phyloP scores from a whole-genome alignment of 2,113 vertebrate genomes.

The Nyctibius bracteatus region DNA sequence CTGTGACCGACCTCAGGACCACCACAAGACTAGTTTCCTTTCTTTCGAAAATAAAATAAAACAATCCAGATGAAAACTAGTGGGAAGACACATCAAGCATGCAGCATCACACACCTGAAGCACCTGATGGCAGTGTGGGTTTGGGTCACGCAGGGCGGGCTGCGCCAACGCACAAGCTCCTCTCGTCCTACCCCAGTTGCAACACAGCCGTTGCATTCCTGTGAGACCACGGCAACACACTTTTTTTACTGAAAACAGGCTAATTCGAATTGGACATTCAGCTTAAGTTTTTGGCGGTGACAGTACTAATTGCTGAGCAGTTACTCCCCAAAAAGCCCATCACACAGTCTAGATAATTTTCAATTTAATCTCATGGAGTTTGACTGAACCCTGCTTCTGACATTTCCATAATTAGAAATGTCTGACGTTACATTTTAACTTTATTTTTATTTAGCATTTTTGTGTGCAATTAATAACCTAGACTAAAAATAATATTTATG shows the following conservation, averaged over 20 bases:
- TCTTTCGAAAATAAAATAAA: neutral
- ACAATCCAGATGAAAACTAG: neutral
- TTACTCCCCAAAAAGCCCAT: neutral
- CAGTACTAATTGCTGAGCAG: neutral
- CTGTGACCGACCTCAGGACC: neutral
- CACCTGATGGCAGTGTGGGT: fast-evolving
- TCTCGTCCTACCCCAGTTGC: neutral
- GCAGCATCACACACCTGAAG: no score
- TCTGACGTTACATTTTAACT: neutral
- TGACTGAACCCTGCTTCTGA: neutral
- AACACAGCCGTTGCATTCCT: fast-evolving
- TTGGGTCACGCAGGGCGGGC: neutral
- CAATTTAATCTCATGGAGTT: neutral
- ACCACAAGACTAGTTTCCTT: neutral
- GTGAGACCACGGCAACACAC: neutral
- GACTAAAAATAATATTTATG: slow-evolving; percentile 2
- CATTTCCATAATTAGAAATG: slow-evolving; percentile 27
- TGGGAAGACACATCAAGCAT: fast-evolving
- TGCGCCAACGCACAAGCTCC: fast-evolving
- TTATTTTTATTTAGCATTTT: slow-evolving; percentile 6
- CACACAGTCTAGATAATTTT: neutral
- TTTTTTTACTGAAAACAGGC: neutral
- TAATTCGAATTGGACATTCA: neutral
- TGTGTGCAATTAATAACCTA: slow-evolving; percentile 14
- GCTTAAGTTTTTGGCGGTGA: fast-evolving